Percentiles rank a stretch among this genome's conserved stretches.
Conservation (phyloP, 2,888 invertebrate species). For the Drosophila conformis region DNA sequence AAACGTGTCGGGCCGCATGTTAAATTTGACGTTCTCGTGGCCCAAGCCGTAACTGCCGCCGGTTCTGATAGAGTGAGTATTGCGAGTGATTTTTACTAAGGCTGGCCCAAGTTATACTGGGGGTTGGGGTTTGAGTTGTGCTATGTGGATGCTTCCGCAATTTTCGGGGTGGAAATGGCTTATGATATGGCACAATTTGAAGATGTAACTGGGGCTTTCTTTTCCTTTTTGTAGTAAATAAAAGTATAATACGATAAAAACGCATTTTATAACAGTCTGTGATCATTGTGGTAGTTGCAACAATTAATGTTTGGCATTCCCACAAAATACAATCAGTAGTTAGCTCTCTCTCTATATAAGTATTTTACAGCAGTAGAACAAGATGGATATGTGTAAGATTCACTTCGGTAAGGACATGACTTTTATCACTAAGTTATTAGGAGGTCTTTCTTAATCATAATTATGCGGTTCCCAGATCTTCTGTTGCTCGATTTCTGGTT, state of each 20-base stretch:
- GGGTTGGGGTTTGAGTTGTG: slow-evolving; percentile 14
- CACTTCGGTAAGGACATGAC: background rate
- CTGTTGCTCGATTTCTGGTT: slow-evolving; percentile 6
- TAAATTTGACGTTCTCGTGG: slow-evolving; percentile 62
- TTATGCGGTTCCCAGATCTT: slow-evolving; percentile 6
- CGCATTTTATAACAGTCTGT: background rate
- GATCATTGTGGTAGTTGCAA: background rate
- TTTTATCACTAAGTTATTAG: background rate
- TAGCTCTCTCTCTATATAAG: background rate
- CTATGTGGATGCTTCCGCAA: slow-evolving; percentile 14
- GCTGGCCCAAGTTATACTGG: slow-evolving; percentile 8
- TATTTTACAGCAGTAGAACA: background rate
- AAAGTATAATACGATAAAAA: background rate
- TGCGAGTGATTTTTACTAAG: slow-evolving; percentile 25
- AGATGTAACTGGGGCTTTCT: slow-evolving; percentile 3
- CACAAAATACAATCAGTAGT: background rate
- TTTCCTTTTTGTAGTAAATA: background rate
- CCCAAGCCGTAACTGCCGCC: slow-evolving; percentile 7
- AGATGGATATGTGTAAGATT: background rate
- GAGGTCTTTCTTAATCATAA: slow-evolving; percentile 16
- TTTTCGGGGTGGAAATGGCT: slow-evolving; percentile 31
- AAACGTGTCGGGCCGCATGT: slow-evolving; percentile 82
- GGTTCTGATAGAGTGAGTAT: slow-evolving; percentile 16
- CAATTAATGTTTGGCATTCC: background rate
- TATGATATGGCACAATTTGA: slow-evolving; percentile 45